phyloP scores from a whole-genome alignment of 2,797 vertebrate genomes.

The Poeciliopsis gracilis region DNA sequence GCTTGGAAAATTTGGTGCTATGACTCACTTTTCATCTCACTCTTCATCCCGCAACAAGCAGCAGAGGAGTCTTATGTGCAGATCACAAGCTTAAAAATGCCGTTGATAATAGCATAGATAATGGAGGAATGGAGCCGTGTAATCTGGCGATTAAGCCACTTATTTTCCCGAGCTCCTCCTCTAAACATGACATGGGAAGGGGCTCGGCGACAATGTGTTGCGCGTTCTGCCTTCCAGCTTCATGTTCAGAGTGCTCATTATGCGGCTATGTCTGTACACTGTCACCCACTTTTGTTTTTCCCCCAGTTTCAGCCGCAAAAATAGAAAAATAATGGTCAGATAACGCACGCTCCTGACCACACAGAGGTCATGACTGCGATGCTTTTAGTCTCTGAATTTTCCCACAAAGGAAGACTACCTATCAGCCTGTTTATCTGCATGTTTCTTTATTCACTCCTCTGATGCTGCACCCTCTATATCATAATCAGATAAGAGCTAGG shows the following conservation, averaged over 20 bases:
- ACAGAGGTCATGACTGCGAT: conserved; percentile 21
- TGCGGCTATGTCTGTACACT: conserved; percentile 22
- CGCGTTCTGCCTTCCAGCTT: conserved; percentile 20
- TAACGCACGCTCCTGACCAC: conserved; percentile 6
- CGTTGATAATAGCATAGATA: conserved; percentile 17
- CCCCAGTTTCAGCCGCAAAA: conserved; percentile 17
- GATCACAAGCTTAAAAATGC: conserved; percentile 8
- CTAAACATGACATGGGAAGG: conserved; percentile 24
- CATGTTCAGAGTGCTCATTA: conserved; percentile 30
- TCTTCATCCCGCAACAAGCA: conserved; percentile 13
- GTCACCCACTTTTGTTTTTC: conserved; percentile 32
- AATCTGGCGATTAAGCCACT: conserved; percentile 22
- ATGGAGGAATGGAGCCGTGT: neutral
- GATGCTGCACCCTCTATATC: conserved; percentile 42
- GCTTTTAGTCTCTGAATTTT: neutral
- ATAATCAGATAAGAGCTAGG: conserved; percentile 46
- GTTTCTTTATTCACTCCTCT: conserved; percentile 14
- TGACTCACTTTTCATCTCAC: conserved; percentile 19
- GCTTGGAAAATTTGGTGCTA: conserved; percentile 2
- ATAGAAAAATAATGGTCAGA: conserved; percentile 6
- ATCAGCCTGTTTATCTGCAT: conserved; percentile 30
- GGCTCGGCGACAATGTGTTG: conserved; percentile 35
- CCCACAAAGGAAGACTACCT: conserved; percentile 7
- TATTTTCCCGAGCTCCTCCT: conserved; percentile 18
- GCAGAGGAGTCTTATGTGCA: neutral